Percentiles rank a stretch among this genome's conserved stretches.
Evolutionary conservation across 2,113 vertebrate genomes (phyloP).

Genomic region (Neodon shergylaensis): DNA sequence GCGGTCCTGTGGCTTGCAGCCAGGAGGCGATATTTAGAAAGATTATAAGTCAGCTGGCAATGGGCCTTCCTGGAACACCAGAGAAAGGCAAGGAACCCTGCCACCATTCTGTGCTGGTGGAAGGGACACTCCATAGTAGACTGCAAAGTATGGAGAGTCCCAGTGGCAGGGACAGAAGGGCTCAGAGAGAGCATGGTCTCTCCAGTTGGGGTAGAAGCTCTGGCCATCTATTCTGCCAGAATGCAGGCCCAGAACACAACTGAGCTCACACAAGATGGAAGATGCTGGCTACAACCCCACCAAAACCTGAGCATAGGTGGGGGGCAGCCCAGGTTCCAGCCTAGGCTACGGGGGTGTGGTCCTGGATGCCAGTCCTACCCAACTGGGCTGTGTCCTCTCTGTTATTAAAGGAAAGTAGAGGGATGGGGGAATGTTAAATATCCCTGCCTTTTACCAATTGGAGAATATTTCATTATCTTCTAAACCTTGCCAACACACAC

Average conservation of each 20-base stretch:
- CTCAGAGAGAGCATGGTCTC: neutral
- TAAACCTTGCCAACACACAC: too few relatives aligned
- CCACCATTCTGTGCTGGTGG: neutral
- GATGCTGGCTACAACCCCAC: neutral
- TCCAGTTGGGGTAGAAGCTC: neutral
- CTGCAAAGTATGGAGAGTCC: neutral
- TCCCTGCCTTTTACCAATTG: neutral
- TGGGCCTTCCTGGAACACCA: neutral
- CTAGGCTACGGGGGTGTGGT: neutral
- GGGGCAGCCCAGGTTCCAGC: neutral
- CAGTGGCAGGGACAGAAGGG: rapidly evolving
- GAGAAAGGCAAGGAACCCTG: neutral
- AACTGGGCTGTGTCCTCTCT: neutral
- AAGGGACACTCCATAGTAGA: neutral
- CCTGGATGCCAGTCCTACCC: too few relatives aligned
- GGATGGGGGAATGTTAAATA: rapidly evolving
- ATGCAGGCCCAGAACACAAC: neutral
- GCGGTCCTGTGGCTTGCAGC: neutral
- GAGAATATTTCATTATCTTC: neutral
- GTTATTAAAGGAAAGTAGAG: neutral
- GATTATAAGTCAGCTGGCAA: neutral
- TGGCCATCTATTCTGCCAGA: neutral
- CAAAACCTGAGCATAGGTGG: rapidly evolving
- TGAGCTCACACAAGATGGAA: neutral
- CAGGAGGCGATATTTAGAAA: neutral